Evolutionary conservation across 2,888 invertebrate species (phyloP), one percentile per base, ranked within the genome.

Genomic region (Agrochola lychnidis): DNA sequence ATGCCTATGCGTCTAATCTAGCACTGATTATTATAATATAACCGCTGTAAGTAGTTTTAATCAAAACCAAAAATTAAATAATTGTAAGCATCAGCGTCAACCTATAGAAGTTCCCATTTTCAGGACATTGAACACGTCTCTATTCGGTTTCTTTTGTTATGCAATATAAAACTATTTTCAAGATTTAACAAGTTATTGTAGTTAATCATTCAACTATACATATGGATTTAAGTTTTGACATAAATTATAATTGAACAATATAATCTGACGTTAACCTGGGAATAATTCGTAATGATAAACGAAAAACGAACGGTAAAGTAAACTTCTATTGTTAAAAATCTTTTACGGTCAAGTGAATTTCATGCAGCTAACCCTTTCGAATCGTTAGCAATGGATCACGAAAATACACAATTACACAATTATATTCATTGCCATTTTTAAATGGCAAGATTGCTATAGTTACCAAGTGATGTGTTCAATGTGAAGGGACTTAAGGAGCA

Each of bases 321-420:
- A 87, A 81, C 70, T 76, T 63, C 83, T 70, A 79, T 89, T 88
- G 83, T 89, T 78, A 82, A 83, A 83, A 82, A 88, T 87, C 78
- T 83, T 89, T 88, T 86, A 88, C 84, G 89, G 89, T 88, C 88
- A 89, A 88, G 77, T 84, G 81, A 81, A 88, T 88, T 89, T 88
- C 82, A 88, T 89, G 88, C 89, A 82, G 73, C 69, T 81, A 88
- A 88, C 88, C 88, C 88, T 89, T 89, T 88, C 87, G 67, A 88
- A 89, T 88, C 73, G 82, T 79, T 75, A 76, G 75, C 82, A 83
- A 84, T 83, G 66, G 82, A 87, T 87, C 85, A 88, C 83, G 86
- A 87, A 81, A 84, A 87, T 82, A 68, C 51, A 87, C 87, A 84
- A 87, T 87, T 86, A 83, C 80, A 79, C 83, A 88, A 86, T 88